phyloP scores from a whole-genome alignment of 2,888 invertebrate species.

The Bellardia bayeri region DNA sequence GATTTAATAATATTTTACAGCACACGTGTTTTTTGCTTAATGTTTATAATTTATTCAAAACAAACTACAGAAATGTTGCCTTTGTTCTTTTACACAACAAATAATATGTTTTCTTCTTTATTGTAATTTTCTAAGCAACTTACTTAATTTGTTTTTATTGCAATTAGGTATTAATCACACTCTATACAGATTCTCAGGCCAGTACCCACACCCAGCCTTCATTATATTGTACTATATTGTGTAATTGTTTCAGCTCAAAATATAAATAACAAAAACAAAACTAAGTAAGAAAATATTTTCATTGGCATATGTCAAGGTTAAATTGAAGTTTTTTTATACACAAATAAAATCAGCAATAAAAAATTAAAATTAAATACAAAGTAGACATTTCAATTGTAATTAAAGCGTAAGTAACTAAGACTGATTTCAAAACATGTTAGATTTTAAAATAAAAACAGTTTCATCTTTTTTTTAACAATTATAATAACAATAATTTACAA shows the following conservation, averaged over 20 bases:
- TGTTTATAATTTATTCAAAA: too few relatives aligned
- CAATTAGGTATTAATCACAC: not conserved
- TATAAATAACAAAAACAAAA: not conserved
- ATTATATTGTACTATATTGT: not conserved
- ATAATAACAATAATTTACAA: constrained; percentile 22
- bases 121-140: too few relatives aligned
- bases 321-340: constrained; percentile 24
- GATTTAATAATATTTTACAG: too few relatives aligned
- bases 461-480: not conserved
- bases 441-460: not conserved
- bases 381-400: not conserved
- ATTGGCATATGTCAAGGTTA: constrained; percentile 68
- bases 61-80: too few relatives aligned
- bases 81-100: too few relatives aligned
- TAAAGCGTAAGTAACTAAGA: constrained; percentile 3
- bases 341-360: not conserved
- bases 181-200: constrained; percentile 1
- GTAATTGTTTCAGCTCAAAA: constrained; percentile 28
- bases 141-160: too few relatives aligned
- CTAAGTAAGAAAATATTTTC: constrained; percentile 56
- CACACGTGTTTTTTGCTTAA: too few relatives aligned
- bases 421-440: not conserved
- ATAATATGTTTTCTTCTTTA: too few relatives aligned
- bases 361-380: constrained; percentile 11
- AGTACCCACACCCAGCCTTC: constrained; percentile 33